These are phyloP conservation scores for Hirtodrosophila duncani DNA, from an alignment of 2,888 invertebrate genomes.

Conservation along the genomic window DNA sequence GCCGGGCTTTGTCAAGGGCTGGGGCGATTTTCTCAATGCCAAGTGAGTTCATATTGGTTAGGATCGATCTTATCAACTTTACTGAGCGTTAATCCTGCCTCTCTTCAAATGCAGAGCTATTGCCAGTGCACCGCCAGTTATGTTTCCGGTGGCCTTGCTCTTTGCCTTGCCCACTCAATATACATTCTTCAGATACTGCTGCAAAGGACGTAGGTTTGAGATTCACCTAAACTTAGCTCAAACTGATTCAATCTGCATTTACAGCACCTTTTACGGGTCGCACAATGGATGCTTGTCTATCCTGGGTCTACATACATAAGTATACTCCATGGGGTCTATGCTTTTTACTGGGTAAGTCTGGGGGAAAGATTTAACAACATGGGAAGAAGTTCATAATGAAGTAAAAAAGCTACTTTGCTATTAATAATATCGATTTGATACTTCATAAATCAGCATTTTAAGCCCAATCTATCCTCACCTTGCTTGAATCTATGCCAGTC, in stretches of 20 bases:
- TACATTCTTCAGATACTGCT: slow-evolving; percentile 84
- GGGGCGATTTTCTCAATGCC: slow-evolving; percentile 81
- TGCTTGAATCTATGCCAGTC: neutral
- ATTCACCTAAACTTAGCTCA: neutral
- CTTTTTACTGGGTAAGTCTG: slow-evolving; percentile 84
- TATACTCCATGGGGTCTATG: slow-evolving; percentile 93
- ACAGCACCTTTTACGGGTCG: slow-evolving; percentile 63
- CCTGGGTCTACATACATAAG: slow-evolving; percentile 88
- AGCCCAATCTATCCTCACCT: too few relatives aligned
- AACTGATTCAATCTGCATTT: neutral
- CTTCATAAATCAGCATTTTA: too few relatives aligned
- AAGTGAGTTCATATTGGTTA: slow-evolving; percentile 34
- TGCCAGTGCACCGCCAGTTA: slow-evolving; percentile 82
- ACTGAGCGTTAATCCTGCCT: neutral
- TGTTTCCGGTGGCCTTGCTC: slow-evolving; percentile 86
- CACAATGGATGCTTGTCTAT: slow-evolving; percentile 82
- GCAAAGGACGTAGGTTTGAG: slow-evolving; percentile 42
- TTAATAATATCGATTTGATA: too few relatives aligned
- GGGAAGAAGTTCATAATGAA: too few relatives aligned
- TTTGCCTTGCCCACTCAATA: slow-evolving; percentile 89
- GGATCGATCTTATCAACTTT: neutral
- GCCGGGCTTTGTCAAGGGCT: slow-evolving; percentile 90
- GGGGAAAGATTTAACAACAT: too few relatives aligned
- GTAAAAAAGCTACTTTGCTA: too few relatives aligned
- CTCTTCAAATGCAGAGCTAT: slow-evolving; percentile 40